Evolutionary conservation across 2,113 vertebrate species (phyloP), one percentile per base, ranked within the genome.

Genomic region (Platycercus adscitus): DNA sequence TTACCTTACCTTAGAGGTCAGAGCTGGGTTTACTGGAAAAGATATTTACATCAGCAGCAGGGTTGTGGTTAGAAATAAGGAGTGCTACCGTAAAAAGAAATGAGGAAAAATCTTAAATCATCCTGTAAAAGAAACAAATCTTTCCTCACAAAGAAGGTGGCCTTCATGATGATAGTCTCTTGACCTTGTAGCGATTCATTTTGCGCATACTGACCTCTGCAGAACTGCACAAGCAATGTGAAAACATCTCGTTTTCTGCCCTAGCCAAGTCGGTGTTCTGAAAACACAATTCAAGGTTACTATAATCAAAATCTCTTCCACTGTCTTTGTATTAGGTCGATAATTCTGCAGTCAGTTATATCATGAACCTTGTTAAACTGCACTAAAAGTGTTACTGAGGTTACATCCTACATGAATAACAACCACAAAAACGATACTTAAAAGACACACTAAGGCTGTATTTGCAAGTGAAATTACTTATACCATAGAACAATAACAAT

Each of bases 1-100:
- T 64, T 89, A 70, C 11, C 4, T 87, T 55, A 77, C 6, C 5
- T 13, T 73, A 44, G 9, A 44, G 41, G 21, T 71, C 46, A 72
- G 24, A 65, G 21, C 4, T 44, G 9, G 9, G 89, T 86, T 66
- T 58, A 58, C 29, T 47, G 17, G 70, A 82, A 71, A 63, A 49
- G 8, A 26, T 66, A 78, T 20, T 80, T 72, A 37, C 31, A 33
- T 69, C 58, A 81, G 10, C 17, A 69, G 52, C 41, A 24, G 43
- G 6, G 4, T 35, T 64, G 29, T 71, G 5, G 12, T 60, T 39
- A 69, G 26, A 86, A 68, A 71, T 33, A 75, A 35, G 13, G 20
- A 82, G 3, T 31, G 11, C 7, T 17, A 64, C 14, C 0, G 0
- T 20, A 50, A 94, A 56, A 60, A 53, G 41, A 7, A 5, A 17